Evolutionary conservation across 2,888 invertebrate genomes (phyloP).

Genomic region (Protodeltote pygarga): DNA sequence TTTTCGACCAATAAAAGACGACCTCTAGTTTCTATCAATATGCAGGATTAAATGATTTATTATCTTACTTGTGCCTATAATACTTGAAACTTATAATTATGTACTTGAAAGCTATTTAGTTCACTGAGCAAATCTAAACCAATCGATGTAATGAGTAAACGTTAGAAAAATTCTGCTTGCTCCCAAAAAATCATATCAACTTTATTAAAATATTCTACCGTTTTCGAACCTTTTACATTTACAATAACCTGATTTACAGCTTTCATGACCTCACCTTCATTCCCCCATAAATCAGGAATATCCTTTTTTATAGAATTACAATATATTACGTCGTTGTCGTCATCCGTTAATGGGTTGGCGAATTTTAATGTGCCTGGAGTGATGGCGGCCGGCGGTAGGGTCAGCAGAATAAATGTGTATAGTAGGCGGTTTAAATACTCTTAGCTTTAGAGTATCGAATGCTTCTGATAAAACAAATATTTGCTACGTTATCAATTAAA

Average conservation of each 20-base stretch:
- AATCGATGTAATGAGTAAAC: too few relatives aligned
- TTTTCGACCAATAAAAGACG: too few relatives aligned
- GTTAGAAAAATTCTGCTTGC: too few relatives aligned
- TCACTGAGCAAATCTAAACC: too few relatives aligned
- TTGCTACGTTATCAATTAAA: too few relatives aligned
- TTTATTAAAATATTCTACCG: constrained; percentile 17
- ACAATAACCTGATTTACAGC: constrained; percentile 36
- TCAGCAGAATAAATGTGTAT: constrained; percentile 49
- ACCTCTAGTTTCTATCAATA: too few relatives aligned
- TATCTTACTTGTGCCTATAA: too few relatives aligned
- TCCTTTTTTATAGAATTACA: constrained; percentile 47
- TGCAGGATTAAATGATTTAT: too few relatives aligned
- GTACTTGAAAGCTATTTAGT: too few relatives aligned
- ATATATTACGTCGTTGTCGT: constrained; percentile 37
- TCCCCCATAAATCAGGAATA: constrained; percentile 32
- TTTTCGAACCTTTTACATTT: constrained; percentile 27
- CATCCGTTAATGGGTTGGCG: constrained; percentile 56
- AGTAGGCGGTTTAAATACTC: constrained; percentile 40
- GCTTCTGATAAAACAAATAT: constrained; percentile 13
- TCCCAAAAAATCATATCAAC: background rate
- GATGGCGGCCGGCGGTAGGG: constrained; percentile 27
- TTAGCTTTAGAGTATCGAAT: constrained; percentile 19
- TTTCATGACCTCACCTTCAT: constrained; percentile 31
- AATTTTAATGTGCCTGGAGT: constrained; percentile 54
- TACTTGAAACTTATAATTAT: too few relatives aligned